phyloP scores from a whole-genome alignment of 1,140 invertebrate genomes.

The Diuraphis noxia region DNA sequence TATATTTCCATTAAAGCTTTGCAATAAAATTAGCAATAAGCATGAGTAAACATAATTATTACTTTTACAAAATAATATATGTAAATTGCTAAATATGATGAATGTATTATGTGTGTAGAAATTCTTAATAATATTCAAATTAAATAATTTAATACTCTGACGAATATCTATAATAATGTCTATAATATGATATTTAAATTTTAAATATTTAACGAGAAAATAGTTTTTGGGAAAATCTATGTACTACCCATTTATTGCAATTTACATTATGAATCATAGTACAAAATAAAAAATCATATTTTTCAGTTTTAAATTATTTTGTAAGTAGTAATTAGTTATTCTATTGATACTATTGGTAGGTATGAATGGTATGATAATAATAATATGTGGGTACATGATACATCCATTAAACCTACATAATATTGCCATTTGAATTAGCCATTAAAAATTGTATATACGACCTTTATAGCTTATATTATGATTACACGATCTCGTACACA shows the following conservation, averaged over 20 bases:
- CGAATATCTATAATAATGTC: no score
- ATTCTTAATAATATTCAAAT: not conserved
- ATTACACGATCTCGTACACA: not conserved
- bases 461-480: not conserved
- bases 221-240: not conserved
- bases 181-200: no score
- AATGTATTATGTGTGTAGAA: not conserved
- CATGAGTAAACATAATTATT: not conserved
- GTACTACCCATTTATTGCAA: not conserved
- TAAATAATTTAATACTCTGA: not conserved
- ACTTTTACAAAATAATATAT: not conserved
- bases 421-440: not conserved
- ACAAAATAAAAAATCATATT: not conserved
- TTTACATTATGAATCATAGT: not conserved
- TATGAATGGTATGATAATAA: not conserved
- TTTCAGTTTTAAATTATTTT: not conserved
- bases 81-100: not conserved
- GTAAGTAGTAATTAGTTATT: not conserved
- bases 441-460: slow-evolving; percentile 1
- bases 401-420: slow-evolving; percentile 2
- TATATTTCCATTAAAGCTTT: not conserved
- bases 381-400: not conserved
- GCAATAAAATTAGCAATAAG: not conserved
- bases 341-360: not conserved
- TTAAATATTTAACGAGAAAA: not conserved